Evolutionary conservation across 2,797 vertebrate genomes (phyloP), one percentile per base, ranked within the genome.

Genomic region (Microctenopoma stevenorrisi): DNA sequence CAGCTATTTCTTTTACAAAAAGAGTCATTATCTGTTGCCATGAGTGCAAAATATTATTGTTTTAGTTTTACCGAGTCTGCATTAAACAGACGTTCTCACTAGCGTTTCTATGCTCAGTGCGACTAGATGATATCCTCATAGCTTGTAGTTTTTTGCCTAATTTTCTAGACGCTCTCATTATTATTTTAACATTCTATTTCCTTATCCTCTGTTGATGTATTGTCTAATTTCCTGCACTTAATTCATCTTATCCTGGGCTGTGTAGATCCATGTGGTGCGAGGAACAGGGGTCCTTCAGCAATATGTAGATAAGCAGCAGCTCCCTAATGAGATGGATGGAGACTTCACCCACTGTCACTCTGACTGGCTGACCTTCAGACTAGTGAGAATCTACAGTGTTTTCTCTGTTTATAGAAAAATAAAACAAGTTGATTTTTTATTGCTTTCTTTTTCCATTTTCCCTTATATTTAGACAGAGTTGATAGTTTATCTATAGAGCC

Each of bases 361-460:
- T 1, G 94, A 95, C 78, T 95, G 94, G 94, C 86, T 95, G 60
- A 62, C 86, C n/a, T 94, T 94, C 79, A 92, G 94, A 80, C 88
- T 92, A 74, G 95, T 95, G 76, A 91, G 87, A 28, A 3, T 8
- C 16, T 7, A 1, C 30, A 25, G 2, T 8, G 43, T 43, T 40
- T 38, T 37, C 1, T 46, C 26, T 65, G 3, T 25, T 48, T 4
- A 0, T 3, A 42, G 40, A 38, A 42, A 15, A 40, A 56, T 30
- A 11, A 50, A 65, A 42, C 1, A 12, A 37, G 33, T 1, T 10
- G 1, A 25, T 43, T 37, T 13, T 0, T 4, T 3, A 1, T 12
- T 40, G 15, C 2, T 30, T 37, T 18, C 33, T 7, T 26, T 3
- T 47, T 22, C 22, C 13, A 18, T 9, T 5, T 2, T 2, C 22